These are phyloP conservation scores for Euwallacea similis DNA, from an alignment of 1,140 invertebrate genomes.

Conservation along the genomic window DNA sequence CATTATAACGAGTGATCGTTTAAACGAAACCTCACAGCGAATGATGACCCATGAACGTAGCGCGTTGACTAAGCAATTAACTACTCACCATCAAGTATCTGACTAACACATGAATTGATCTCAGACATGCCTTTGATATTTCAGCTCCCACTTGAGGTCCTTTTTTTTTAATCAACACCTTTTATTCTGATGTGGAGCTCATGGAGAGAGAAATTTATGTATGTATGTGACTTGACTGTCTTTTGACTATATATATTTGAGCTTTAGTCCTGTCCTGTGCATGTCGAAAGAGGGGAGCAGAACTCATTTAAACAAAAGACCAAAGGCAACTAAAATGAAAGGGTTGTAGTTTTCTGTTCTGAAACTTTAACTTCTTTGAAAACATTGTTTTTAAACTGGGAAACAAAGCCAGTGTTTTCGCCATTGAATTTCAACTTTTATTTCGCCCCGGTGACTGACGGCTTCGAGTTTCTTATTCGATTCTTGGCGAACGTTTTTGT, in stretches of 20 bases:
- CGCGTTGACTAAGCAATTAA: too few relatives aligned
- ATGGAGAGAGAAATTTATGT: too few relatives aligned
- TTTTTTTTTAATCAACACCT: too few relatives aligned
- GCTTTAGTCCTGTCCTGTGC: slow-evolving; percentile 7
- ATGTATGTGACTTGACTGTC: not conserved
- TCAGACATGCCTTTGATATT: too few relatives aligned
- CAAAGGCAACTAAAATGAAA: slow-evolving; percentile 41
- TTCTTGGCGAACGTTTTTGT: slow-evolving; percentile 35
- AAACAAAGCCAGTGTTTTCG: slow-evolving; percentile 33
- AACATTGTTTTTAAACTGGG: slow-evolving; percentile 40
- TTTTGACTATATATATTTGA: not conserved
- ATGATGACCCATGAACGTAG: too few relatives aligned
- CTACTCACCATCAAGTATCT: too few relatives aligned
- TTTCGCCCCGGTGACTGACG: slow-evolving; percentile 24
- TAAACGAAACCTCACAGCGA: too few relatives aligned
- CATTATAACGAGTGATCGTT: too few relatives aligned
- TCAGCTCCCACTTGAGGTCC: too few relatives aligned
- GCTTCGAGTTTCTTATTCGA: slow-evolving; percentile 36
- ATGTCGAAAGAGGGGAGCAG: slow-evolving; percentile 21
- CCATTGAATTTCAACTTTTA: slow-evolving; percentile 39
- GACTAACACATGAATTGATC: too few relatives aligned
- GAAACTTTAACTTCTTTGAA: slow-evolving; percentile 42
- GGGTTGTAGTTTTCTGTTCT: slow-evolving; percentile 41
- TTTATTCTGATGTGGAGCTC: too few relatives aligned
- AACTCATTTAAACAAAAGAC: slow-evolving; percentile 38